A percentile compares a stretch with the other conserved stretches of the same genome.
Conservation (phyloP, 2,888 invertebrate genomes). For the Tuberolachnus salignus region DNA sequence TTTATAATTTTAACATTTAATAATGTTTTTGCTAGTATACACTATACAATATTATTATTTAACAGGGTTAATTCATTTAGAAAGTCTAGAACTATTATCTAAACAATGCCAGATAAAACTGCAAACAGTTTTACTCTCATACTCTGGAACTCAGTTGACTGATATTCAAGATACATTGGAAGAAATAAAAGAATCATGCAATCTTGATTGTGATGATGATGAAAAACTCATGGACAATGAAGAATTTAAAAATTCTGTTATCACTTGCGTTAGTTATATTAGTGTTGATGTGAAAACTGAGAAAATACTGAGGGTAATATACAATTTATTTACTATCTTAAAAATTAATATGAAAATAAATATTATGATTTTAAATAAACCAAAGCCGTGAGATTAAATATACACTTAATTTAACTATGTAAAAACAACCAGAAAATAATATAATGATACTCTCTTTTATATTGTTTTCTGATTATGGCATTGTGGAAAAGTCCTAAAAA, state of each 20-base stretch:
- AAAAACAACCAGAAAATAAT: too few relatives aligned
- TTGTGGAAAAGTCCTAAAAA: too few relatives aligned
- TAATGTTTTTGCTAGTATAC: too few relatives aligned
- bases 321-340: background rate
- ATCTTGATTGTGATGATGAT: slow-evolving; percentile 68
- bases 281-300: slow-evolving; percentile 57
- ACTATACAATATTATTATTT: background rate
- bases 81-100: slow-evolving; percentile 89
- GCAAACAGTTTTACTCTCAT: slow-evolving; percentile 69
- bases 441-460: too few relatives aligned
- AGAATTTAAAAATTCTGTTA: slow-evolving; percentile 61
- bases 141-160: slow-evolving; percentile 68
- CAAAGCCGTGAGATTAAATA: too few relatives aligned
- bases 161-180: slow-evolving; percentile 78
- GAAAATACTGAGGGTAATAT: slow-evolving; percentile 57
- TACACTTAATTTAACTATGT: too few relatives aligned
- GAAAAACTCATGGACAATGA: slow-evolving; percentile 65
- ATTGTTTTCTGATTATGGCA: too few relatives aligned
- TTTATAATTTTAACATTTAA: too few relatives aligned
- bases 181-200: slow-evolving; percentile 79
- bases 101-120: slow-evolving; percentile 78
- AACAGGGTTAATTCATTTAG: slow-evolving; percentile 80
- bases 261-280: slow-evolving; percentile 50
- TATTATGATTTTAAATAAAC: too few relatives aligned
- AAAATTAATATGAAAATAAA: too few relatives aligned